Evolutionary conservation across 1,140 invertebrate genomes (phyloP), one percentile per base, ranked within the genome.

Genomic region (Vanessa tameamea): DNA sequence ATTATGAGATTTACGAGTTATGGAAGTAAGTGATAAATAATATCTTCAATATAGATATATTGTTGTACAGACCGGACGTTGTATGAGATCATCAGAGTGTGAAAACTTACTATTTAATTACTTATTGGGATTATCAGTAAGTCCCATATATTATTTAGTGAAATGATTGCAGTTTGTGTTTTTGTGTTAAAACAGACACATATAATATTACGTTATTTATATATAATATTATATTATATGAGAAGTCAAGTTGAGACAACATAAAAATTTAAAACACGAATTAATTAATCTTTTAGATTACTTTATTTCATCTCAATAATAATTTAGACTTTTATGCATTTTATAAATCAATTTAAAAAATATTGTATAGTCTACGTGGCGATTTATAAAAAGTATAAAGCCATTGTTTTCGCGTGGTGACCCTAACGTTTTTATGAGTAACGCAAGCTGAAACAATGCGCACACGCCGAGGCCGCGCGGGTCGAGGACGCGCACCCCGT

Each of bases 401-500:
- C 12, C 57, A 31, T 26, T 47, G 37, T 43, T 5, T 14, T 20
- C 37, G 53, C 53, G 53, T 79, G 79, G 79, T 59, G 47, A 73
- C 59, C 74, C 65, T 76, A 76, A 43, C 31, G 50, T 31, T 76
- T 78, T 80, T 80, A 80, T 72, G 79, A 78, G 69, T 72, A 73
- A 65, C 76, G 69, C 66, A 65, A 76, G 73, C 74, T 77, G 77
- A 78, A 89, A 87, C 86, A 88, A 86, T 87, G 80, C 81, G 88
- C 86, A 87, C 86, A 86, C 87, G 87, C 79, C 80, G 86, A 83
- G 84, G 84, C 83, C 84, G 78, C 70, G 50, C 72, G 77, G 86
- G 86, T 87, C 84, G 87, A 89, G 87, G 88, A 82, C 86, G 84
- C 79, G 51, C 69, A 77, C 80, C 79, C 67, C 84, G 83, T 82